Base-by-base conservation (phyloP, 2,797 vertebrate species). In the Heliangelus exortis region DNA sequence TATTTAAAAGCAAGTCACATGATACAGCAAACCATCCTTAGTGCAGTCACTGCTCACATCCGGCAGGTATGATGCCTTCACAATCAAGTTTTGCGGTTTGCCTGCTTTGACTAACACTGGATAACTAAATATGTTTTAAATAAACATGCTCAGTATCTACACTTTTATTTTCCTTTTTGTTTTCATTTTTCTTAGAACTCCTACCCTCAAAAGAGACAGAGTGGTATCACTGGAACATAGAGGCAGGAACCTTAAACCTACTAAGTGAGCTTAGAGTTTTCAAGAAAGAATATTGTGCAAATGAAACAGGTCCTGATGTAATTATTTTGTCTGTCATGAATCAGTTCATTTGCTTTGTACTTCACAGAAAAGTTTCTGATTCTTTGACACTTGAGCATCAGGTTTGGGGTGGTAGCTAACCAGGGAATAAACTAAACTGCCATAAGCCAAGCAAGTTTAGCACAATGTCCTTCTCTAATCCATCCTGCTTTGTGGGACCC, bases 1-100 rank as follows among this genome's bases (percentile, higher is more conserved):
- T 62, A 36, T 36, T 73, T 4, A 71, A 39, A 87, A 86, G 5
- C 6, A 79, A 62, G 33, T 69, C 18, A 68, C 6, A 8, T 9
- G 9, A 66, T 58, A 13, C 18, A 67, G 34, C 15, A 51, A 61
- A 84, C 74, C 25, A 51, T 55, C 29, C 23, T 39, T 68, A 31
- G 12, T 6, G 0, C 12, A 18, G 84, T 81, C 0, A 0, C 6
- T 71, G 26, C 50, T 74, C 59, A 26, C 23, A 36, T 5, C 25
- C 45, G 34, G 7, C 13, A 73, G 15, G 4, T 51, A 45, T 8
- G 5, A 14, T 89, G 10, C 20, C 39, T 82, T 79, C 33, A 23
- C 83, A 79, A 29, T 7, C 36, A 61, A 31, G 22, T 65, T 89
- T 65, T 61, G 15, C 16, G 4, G 65, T 43, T 62, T 74, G 20